Conservation (phyloP, 2,888 invertebrate genomes). For the Parnassius apollo region DNA sequence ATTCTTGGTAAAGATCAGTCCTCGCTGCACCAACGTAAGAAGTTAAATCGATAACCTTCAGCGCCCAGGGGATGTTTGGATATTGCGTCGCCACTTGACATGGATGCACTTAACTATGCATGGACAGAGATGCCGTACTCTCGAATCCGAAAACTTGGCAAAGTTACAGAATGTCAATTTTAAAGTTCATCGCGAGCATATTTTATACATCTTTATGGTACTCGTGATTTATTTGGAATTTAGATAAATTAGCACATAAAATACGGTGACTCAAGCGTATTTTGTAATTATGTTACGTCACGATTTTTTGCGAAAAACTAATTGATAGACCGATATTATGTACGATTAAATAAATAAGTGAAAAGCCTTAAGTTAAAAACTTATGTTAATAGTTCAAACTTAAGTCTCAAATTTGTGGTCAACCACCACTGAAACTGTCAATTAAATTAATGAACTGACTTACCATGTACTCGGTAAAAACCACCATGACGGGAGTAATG, state of each 20-base stretch:
- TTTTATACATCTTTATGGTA: background rate
- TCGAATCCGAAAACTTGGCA: slow-evolving; percentile 57
- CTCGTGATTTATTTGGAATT: background rate
- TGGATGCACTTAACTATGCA: slow-evolving; percentile 76
- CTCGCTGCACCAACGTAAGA: slow-evolving; percentile 6
- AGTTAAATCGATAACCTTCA: slow-evolving; percentile 22
- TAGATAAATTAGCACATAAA: background rate
- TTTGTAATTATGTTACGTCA: too few relatives aligned
- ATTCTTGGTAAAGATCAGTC: too few relatives aligned
- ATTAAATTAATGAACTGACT: too few relatives aligned
- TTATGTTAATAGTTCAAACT: too few relatives aligned
- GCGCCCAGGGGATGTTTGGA: slow-evolving; percentile 51
- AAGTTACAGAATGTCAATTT: slow-evolving; percentile 60
- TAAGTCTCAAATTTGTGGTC: too few relatives aligned
- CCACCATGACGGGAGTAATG: too few relatives aligned
- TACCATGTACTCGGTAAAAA: too few relatives aligned
- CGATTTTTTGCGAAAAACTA: too few relatives aligned
- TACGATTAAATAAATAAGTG: background rate
- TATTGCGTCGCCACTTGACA: slow-evolving; percentile 73
- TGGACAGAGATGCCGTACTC: slow-evolving; percentile 66
- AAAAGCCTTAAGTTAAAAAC: background rate
- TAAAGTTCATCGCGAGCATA: slow-evolving; percentile 43
- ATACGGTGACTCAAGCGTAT: too few relatives aligned
- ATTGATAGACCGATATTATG: too few relatives aligned
- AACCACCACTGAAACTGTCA: background rate